Evolutionary conservation across 2,888 invertebrate genomes (phyloP).

Genomic region (Priocnemis perturbator): DNA sequence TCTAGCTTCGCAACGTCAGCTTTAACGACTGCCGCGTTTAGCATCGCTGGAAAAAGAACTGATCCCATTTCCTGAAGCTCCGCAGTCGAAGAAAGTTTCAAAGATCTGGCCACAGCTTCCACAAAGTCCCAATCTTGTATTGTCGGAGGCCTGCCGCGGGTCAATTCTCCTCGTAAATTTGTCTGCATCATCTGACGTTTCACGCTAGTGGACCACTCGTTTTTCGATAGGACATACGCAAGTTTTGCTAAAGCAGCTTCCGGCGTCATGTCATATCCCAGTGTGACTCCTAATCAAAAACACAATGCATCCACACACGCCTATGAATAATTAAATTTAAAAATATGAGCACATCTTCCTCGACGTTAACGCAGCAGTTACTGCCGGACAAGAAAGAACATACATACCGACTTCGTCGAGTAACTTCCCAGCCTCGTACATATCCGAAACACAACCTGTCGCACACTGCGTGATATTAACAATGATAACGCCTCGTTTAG

Average conservation of each 20-base stretch:
- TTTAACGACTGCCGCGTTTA: constrained; percentile 80
- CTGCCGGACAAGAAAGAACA: too few species aligned
- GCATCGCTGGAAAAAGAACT: constrained; percentile 83
- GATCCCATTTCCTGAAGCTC: constrained; percentile 78
- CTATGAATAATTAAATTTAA: neutral
- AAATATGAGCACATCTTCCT: too few species aligned
- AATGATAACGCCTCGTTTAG: constrained; percentile 87
- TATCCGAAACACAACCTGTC: constrained; percentile 86
- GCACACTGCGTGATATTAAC: constrained; percentile 95
- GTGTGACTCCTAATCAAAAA: constrained; percentile 80
- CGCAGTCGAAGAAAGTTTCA: constrained; percentile 77
- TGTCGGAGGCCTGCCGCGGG: constrained; percentile 73
- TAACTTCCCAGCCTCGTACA: constrained; percentile 89
- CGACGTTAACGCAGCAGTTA: too few species aligned
- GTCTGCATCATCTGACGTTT: constrained; percentile 86
- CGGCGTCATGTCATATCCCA: constrained; percentile 93
- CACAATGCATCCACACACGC: neutral
- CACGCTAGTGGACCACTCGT: constrained; percentile 80
- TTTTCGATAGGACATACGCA: constrained; percentile 90
- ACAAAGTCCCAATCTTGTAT: constrained; percentile 77
- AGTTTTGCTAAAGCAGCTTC: constrained; percentile 96
- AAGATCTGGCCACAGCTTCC: constrained; percentile 79
- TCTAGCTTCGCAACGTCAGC: constrained; percentile 77
- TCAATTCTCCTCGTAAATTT: constrained; percentile 89
- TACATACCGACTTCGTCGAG: constrained; percentile 63